A percentile compares a stretch with the other conserved stretches of the same genome.
These are phyloP conservation scores for Eupithecia subfuscata DNA, from an alignment of 2,888 invertebrate genomes.

Conservation along the genomic window DNA sequence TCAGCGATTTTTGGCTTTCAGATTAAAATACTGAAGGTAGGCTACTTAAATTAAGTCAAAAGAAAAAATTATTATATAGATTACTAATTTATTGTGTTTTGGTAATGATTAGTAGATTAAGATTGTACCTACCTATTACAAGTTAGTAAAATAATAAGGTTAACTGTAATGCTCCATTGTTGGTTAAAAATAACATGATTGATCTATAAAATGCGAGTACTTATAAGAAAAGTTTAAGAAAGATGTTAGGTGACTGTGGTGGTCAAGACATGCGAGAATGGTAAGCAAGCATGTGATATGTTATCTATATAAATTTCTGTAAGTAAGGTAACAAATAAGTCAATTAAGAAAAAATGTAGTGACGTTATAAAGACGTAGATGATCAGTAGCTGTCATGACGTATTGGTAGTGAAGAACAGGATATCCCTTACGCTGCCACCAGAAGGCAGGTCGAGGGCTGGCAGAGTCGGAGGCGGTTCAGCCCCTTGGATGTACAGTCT, in stretches of 20 bases:
- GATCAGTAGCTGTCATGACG: conserved; percentile 30
- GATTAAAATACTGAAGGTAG: neutral
- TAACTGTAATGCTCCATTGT: neutral
- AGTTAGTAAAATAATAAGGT: too few relatives aligned
- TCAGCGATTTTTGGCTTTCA: neutral
- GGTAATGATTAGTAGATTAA: neutral
- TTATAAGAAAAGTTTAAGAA: neutral
- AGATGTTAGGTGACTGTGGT: neutral
- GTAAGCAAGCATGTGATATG: neutral
- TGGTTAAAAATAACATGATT: neutral
- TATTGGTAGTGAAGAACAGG: conserved; percentile 71
- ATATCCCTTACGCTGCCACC: conserved; percentile 72
- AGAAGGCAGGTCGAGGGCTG: conserved; percentile 64
- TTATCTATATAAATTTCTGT: neutral
- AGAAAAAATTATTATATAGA: neutral
- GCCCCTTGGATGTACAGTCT: conserved; percentile 66
- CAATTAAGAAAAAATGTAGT: neutral
- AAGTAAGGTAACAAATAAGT: neutral
- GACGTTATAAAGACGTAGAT: neutral
- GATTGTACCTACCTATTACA: neutral
- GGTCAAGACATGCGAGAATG: neutral
- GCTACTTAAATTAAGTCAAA: neutral
- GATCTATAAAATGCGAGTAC: neutral
- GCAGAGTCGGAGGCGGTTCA: conserved; percentile 59
- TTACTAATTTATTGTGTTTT: neutral